phyloP scores from a whole-genome alignment of 1,140 invertebrate genomes.

The Andricus grossulariae region DNA sequence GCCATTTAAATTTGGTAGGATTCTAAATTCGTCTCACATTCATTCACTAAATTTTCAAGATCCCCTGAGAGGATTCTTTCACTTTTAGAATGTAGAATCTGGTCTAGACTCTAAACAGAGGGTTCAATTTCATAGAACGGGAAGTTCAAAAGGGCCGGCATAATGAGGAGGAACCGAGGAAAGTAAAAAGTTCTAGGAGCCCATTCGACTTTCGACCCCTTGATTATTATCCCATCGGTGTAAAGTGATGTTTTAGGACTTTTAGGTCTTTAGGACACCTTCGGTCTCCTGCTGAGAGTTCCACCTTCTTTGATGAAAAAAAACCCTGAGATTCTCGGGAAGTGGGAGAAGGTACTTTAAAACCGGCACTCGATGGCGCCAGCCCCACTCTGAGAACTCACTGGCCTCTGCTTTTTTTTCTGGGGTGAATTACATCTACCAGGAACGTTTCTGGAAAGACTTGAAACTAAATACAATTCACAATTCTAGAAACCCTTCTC shows the following conservation, averaged over 20 bases:
- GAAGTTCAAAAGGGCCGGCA: slow-evolving; percentile 10
- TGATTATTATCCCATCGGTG: neutral
- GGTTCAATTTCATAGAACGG: slow-evolving; percentile 21
- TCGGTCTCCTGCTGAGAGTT: slow-evolving; percentile 23
- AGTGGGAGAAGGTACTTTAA: slow-evolving; percentile 31
- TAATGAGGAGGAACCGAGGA: neutral
- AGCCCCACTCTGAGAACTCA: slow-evolving; percentile 12
- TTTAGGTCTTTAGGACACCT: slow-evolving; percentile 28
- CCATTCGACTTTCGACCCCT: neutral
- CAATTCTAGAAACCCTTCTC: slow-evolving; percentile 2
- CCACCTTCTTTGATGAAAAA: neutral
- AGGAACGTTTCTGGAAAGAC: slow-evolving; percentile 26
- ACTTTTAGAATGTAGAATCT: neutral
- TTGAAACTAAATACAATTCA: slow-evolving; percentile 6
- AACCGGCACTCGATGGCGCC: slow-evolving; percentile 28
- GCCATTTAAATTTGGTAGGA: too few species aligned
- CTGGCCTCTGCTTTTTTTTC: slow-evolving; percentile 6
- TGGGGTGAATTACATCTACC: slow-evolving; percentile 26
- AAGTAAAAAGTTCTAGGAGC: neutral
- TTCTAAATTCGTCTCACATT: neutral
- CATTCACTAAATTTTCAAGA: slow-evolving; percentile 2
- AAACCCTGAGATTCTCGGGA: neutral
- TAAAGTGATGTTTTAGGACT: slow-evolving; percentile 23
- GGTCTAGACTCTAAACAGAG: slow-evolving; percentile 16
- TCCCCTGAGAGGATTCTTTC: neutral